Evolutionary conservation across 92 coral and sea anemone species (phyloP), one percentile per base, ranked within the genome.

Genomic region (Meandrina meandrites): DNA sequence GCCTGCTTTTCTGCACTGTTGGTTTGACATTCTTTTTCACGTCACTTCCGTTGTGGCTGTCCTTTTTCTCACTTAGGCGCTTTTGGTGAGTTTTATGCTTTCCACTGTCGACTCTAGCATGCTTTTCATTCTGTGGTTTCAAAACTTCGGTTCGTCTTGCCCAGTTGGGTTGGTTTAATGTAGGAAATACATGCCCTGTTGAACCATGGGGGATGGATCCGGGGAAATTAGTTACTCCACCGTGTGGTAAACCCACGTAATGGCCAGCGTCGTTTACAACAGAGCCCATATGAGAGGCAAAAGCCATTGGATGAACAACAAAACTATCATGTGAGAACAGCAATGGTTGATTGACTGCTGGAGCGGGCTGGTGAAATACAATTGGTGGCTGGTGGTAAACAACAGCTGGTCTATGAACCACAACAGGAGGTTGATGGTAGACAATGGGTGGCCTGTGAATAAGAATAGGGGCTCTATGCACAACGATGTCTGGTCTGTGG

Each of bases 301-400:
- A 62, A 17, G 98, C 89, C 51, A 96, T 60, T 19, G 99, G 99
- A 85, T 97, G 99, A 47, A 97, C 86, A 16, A 95, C 94, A 75
- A 93, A 97, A 81, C 87, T 94, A 66, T 97, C 99, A 40, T 97
- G 99, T 34, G 99, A 97, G 88, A 88, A 97, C 28, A 97, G 90
- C 53, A 97, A 79, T 53, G 99, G 99, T 77, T 97, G 99, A 87
- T 93, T 97, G 79, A 97, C 99, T 6, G 99, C 95, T 42, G 99
- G 99, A 37, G 95, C 91, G 4, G 99, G 99, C 87, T 97, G 99
- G 45, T 97, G 99, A 89, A 97, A 97, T 42, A 97, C 95, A 40
- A 97, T 94, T 74, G 99, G 99, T 64, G 98, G 97, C 80, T 97
- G 99, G 79, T 97, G 99, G 64, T 97, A 97, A 22, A 97, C 99